Evolutionary conservation across 1,140 invertebrate species (phyloP).

Genomic region (Babylonia areolata): DNA sequence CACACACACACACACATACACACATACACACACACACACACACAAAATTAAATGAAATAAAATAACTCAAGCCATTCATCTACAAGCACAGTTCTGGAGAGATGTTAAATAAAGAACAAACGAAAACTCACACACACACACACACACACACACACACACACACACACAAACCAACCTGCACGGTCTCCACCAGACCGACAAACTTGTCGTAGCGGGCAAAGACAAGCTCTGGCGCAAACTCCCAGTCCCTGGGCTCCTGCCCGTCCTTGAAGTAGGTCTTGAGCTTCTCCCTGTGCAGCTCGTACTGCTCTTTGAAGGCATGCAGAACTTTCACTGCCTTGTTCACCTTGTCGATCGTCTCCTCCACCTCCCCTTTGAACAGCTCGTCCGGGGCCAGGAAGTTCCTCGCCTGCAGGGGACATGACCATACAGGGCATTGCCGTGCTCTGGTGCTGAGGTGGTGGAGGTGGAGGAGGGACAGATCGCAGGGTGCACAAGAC

Average conservation of each 20-base stretch:
- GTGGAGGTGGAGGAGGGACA: background rate
- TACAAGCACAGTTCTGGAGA: no score
- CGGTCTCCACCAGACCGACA: slow-evolving; percentile 86
- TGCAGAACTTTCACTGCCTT: slow-evolving; percentile 88
- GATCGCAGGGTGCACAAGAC: background rate
- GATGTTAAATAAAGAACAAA: no score
- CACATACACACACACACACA: no score
- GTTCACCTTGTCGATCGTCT: slow-evolving; percentile 88
- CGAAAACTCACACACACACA: background rate
- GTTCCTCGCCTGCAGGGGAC: slow-evolving; percentile 81
- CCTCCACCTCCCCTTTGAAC: slow-evolving; percentile 80
- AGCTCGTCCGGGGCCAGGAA: slow-evolving; percentile 91
- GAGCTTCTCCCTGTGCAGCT: slow-evolving; percentile 84
- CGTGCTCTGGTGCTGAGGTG: background rate
- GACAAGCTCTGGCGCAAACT: slow-evolving; percentile 91
- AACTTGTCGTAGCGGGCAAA: slow-evolving; percentile 92
- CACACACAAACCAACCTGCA: slow-evolving; percentile 80
- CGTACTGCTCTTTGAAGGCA: slow-evolving; percentile 82
- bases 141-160: background rate
- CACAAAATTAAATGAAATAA: no score
- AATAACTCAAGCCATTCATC: no score
- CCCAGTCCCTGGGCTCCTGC: slow-evolving; percentile 85
- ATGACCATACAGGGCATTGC: background rate
- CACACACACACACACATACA: no score
- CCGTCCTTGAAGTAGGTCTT: slow-evolving; percentile 81